Base-by-base conservation (phyloP, 1,140 invertebrate genomes). In the Trypoxylus dichotomus region DNA sequence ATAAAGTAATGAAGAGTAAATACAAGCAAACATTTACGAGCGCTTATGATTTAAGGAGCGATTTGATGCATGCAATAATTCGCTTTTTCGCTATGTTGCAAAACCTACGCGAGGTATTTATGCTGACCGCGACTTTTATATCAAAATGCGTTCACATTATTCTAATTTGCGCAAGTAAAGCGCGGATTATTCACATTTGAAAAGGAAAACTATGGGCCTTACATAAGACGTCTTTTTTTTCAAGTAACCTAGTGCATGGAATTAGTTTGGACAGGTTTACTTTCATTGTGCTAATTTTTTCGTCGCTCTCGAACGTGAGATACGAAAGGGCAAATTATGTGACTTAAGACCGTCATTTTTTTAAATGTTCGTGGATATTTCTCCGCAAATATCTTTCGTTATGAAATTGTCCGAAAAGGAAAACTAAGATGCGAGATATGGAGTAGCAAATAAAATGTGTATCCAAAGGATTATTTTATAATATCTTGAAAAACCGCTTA, bases 231-330 rank as follows among this genome's bases (percentile, higher is more conserved):
- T 5, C 47, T 58, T 58, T 54, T 58, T 37, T 37, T 8, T 37
- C 32, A 5, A 7, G 0, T 37, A 37, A 37, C 5, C 32, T 37
- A 37, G n/a, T n/a, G n/a, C n/a, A n/a, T n/a, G n/a, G n/a, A n/a
- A n/a, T n/a, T n/a, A n/a, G 32, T 37, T 37, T 37, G 32, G 32
- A 37, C 32, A 37, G 21, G 21, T 58, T 58, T 21, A 58, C 47
- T 58, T 58, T 58, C 47, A 21, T 58, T 58, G 47, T 58, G 47
- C 47, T 58, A 58, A 58, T 58, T 58, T 58, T 54, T 1, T 58
- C 47, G 32, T 8, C 42, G 42, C 42, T 43, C 7, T 8, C 15
- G 15, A 43, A 43, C 15, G 42, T 43, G 15, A 43, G 15, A n/a
- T n/a, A 8, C 32, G 32, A 37, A 37, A 37, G 32, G 2, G 32